These are phyloP conservation scores for Ophiothrix spiculata DNA, from an alignment of 35 echinoderm and acorn worm genomes.

Conservation along the genomic window DNA sequence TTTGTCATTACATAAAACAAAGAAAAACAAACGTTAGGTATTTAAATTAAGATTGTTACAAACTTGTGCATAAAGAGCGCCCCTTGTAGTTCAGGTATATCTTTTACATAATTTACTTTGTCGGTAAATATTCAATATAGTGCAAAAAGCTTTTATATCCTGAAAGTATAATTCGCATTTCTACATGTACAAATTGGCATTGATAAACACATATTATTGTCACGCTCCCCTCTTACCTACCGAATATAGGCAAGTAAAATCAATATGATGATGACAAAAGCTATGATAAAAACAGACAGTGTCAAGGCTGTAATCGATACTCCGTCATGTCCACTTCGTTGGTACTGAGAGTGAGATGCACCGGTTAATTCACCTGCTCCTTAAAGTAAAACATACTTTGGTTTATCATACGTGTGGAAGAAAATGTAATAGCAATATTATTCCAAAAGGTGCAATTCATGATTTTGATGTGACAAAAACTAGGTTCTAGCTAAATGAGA, in stretches of 20 bases:
- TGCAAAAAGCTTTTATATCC: too few relatives aligned
- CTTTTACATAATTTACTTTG: too few relatives aligned
- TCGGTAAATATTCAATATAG: too few relatives aligned
- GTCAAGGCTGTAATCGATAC: neutral
- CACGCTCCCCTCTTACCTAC: neutral
- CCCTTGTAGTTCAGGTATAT: neutral
- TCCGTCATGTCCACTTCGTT: neutral
- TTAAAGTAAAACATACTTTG: neutral
- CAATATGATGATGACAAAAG: neutral
- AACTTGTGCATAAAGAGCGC: neutral
- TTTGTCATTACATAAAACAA: neutral
- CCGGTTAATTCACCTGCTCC: neutral
- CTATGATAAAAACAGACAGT: neutral
- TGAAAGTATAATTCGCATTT: neutral
- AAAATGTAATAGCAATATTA: neutral
- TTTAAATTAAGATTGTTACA: neutral
- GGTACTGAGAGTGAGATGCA: neutral
- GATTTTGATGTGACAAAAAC: neutral
- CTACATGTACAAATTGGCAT: neutral
- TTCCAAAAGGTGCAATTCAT: neutral
- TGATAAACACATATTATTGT: neutral
- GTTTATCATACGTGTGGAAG: neutral
- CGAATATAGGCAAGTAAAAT: neutral
- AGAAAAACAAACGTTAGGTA: too few relatives aligned
- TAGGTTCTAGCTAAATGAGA: neutral